These are phyloP conservation scores for Lepidurus arcticus DNA, from an alignment of 1,140 invertebrate species.

Conservation along the genomic window DNA sequence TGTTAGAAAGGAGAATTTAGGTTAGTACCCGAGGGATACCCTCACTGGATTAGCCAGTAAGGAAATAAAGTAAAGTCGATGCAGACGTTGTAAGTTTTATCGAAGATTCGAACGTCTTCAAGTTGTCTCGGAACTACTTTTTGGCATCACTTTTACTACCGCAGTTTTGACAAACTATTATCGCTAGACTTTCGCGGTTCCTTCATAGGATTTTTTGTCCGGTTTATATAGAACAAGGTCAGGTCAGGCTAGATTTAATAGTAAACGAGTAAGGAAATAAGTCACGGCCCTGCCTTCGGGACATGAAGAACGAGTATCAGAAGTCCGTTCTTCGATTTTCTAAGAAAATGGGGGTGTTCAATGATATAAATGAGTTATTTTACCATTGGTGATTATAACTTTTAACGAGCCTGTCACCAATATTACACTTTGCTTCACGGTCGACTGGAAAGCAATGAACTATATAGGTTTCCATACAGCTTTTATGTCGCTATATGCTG, in stretches of 20 bases:
- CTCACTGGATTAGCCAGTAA: background rate
- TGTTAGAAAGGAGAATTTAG: background rate
- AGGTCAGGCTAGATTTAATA: background rate
- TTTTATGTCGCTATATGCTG: background rate
- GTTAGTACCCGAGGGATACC: background rate
- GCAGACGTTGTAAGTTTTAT: background rate
- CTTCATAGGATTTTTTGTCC: background rate
- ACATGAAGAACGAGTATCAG: background rate
- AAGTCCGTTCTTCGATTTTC: background rate
- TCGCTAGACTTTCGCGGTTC: background rate
- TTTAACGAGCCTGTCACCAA: background rate
- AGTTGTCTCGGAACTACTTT: background rate
- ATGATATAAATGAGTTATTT: background rate
- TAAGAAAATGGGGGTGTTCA: background rate
- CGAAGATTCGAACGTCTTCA: background rate
- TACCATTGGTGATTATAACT: background rate
- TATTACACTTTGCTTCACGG: background rate
- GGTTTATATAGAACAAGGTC: background rate
- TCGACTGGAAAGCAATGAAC: background rate
- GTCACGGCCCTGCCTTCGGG: constrained; percentile 16
- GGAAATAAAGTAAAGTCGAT: background rate
- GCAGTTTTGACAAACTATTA: background rate
- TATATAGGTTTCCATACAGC: background rate
- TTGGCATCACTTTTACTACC: no score
- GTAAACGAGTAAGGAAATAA: constrained; percentile 11